Conservation (phyloP, 2,113 vertebrate genomes). For the Sterrhoptilus dennistouni region DNA sequence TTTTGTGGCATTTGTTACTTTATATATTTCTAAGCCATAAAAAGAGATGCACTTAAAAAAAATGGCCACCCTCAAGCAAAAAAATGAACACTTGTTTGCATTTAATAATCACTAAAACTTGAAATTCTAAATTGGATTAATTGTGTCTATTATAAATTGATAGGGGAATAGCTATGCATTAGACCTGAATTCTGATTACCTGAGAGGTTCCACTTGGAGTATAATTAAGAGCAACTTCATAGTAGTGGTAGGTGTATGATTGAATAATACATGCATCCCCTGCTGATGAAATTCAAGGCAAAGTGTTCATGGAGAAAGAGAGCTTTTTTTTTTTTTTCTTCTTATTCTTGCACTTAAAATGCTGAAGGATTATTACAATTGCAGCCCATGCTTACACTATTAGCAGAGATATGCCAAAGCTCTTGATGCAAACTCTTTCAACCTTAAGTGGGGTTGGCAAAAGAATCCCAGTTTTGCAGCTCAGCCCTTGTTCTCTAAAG, state of each 20-base stretch:
- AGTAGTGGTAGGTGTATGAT: conserved; percentile 54
- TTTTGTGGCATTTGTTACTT: not conserved
- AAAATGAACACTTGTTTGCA: conserved; percentile 51
- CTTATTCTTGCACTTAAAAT: conserved; percentile 10
- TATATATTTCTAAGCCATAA: not conserved
- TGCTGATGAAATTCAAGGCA: conserved; percentile 56
- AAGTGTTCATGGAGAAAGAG: not conserved
- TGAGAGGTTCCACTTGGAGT: conserved; percentile 70
- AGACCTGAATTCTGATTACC: conserved; percentile 72
- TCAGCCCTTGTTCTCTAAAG: not conserved
- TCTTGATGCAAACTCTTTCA: conserved; percentile 1
- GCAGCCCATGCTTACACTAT: conserved; percentile 15
- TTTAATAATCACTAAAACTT: conserved; percentile 65
- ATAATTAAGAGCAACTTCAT: conserved; percentile 71
- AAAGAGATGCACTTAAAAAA: not conserved
- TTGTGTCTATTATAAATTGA: conserved; percentile 70
- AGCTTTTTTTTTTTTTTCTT: not conserved
- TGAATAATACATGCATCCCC: conserved; percentile 63
- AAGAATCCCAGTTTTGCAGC: not conserved
- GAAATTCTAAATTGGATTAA: conserved; percentile 72
- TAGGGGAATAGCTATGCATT: conserved; percentile 67
- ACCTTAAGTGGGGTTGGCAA: not conserved
- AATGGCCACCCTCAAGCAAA: conserved; percentile 2
- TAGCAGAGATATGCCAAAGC: not conserved
- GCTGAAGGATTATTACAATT: conserved; percentile 37